Base-by-base conservation (phyloP, 2,888 invertebrate species). In the Clistopyga incitator region DNA sequence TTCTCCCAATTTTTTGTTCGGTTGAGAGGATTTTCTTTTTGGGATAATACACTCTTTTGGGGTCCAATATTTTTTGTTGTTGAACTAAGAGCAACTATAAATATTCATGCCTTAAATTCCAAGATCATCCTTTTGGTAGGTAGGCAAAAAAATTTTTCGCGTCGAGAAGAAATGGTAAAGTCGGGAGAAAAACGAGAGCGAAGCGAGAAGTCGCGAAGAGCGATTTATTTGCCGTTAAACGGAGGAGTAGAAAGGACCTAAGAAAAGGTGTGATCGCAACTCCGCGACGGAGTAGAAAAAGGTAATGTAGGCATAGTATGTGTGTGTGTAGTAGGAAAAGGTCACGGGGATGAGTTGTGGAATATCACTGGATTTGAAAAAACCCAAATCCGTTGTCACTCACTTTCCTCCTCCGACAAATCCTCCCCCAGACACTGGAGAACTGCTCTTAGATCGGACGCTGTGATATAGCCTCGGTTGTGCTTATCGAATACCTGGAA, bases 401-500 rank as follows among this genome's bases (percentile, higher is more conserved):
- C 92, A 97, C 98, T 98, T 93, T 98, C 98, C 93, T 98, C 98
- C 90, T 98, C 98, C 13, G 97, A 97, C 65, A 98, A 93, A 91
- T 98, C 97, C 92, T 98, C 98, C 2, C 98, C 98, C 79, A 98
- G 94, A 92, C 98, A 98, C 93, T 98, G 98, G 82, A 98, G 94
- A 8, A 98, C 98, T 0, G 98, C 98, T 85, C 98, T 94, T 84
- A 98, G 94, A 92, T 98, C 98, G 0, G 97, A 97, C 2, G 98
- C 97, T 71, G 97, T 97, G 89, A 98, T 98, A 92, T 97, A 98
- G 0, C 98, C 98, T n/a, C 98, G 95, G 93, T 98, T 98, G 90
- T 98, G 98, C 90, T 98, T 98, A 92, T 98, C 98, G 91, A 98
- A 98, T 20, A 95, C 94, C 95, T 95, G 91, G 29, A 91, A 91